Evolutionary conservation across 2,113 vertebrate genomes (phyloP).

Genomic region (Anarhynchus alexandrinus): DNA sequence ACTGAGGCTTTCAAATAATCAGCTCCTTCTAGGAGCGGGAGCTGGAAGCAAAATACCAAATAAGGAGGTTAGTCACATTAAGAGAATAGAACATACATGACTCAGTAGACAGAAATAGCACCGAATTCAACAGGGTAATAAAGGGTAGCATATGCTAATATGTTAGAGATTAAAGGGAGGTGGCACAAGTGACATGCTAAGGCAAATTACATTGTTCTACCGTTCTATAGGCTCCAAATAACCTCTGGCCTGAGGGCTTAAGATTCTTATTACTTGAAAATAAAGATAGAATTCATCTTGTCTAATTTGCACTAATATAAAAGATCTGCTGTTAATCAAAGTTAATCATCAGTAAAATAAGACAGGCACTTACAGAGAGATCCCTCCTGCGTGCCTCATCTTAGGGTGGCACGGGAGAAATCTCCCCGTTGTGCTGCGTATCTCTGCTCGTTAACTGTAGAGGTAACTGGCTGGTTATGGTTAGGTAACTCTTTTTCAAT

Average conservation of each 20-base stretch:
- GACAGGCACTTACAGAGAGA: neutral
- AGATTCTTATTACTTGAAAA: neutral
- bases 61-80: neutral
- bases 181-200: neutral
- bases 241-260: neutral
- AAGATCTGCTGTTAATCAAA: neutral
- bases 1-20: neutral
- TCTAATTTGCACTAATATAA: neutral
- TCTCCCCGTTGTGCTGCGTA: neutral
- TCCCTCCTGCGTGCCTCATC: neutral
- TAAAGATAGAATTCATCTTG: neutral
- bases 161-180: neutral
- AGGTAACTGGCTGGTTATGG: neutral
- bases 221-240: neutral
- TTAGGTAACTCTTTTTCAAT: neutral
- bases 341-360: constrained; percentile 2
- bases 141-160: neutral
- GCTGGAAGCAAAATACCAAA: neutral
- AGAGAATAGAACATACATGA: neutral
- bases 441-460: neutral
- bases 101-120: neutral
- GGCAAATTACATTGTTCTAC: neutral
- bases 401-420: neutral
- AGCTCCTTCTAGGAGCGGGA: neutral
- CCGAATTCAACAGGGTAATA: neutral